Evolutionary conservation across 2,888 invertebrate genomes (phyloP).

Genomic region (Microplitis deprimator): DNA sequence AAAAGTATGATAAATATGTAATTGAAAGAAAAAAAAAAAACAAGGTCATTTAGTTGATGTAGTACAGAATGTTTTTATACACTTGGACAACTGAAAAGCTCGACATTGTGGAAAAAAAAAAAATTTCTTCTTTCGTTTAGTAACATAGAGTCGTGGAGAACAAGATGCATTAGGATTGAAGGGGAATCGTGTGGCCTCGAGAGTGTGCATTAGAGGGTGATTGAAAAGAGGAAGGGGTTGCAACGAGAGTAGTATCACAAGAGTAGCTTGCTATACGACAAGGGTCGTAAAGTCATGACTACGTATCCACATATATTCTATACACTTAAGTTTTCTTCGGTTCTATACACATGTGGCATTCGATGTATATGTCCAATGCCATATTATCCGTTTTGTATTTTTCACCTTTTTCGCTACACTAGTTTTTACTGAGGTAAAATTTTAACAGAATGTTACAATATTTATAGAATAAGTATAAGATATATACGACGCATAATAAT

Average conservation of each 20-base stretch:
- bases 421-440: not conserved
- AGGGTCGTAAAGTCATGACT: slow-evolving; percentile 49
- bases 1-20: not conserved
- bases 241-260: slow-evolving; percentile 42
- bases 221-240: slow-evolving; percentile 51
- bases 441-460: not conserved
- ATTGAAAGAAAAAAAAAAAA: not conserved
- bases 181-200: slow-evolving; percentile 44
- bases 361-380: slow-evolving; percentile 22
- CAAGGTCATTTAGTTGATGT: not conserved
- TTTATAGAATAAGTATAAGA: not conserved
- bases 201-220: slow-evolving; percentile 59
- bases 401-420: slow-evolving; percentile 5
- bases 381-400: slow-evolving; percentile 18
- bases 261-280: slow-evolving; percentile 41
- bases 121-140: not conserved
- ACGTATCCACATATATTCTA: slow-evolving; percentile 43
- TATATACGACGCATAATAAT: too few species aligned
- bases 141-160: slow-evolving; percentile 38
- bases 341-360: slow-evolving; percentile 28
- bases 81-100: slow-evolving; percentile 4
- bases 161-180: slow-evolving; percentile 52
- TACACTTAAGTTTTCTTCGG: slow-evolving; percentile 16
- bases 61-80: not conserved
- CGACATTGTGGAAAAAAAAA: not conserved